Conservation (phyloP, 1,140 invertebrate genomes). For the Lepidurus couesii region DNA sequence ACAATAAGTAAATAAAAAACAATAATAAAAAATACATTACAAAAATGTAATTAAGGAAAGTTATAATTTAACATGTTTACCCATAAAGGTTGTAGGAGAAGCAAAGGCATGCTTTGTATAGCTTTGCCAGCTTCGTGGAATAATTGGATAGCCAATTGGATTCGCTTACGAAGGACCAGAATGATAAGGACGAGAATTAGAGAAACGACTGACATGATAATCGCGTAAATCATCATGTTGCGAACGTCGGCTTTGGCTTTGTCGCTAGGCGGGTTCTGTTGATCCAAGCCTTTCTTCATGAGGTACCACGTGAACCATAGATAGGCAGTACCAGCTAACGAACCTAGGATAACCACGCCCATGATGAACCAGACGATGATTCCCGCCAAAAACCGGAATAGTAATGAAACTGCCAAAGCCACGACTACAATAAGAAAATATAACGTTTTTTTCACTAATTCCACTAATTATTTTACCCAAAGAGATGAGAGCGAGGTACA, state of each 20-base stretch:
- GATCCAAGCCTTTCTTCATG: slow-evolving; percentile 40
- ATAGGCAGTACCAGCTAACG: slow-evolving; percentile 54
- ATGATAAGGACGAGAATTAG: slow-evolving; percentile 59
- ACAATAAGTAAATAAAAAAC: slow-evolving; percentile 20
- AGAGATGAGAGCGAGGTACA: slow-evolving; percentile 56
- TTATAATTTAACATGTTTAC: slow-evolving; percentile 46
- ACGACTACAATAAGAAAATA: slow-evolving; percentile 48
- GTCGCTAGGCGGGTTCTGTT: slow-evolving; percentile 42
- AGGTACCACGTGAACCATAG: slow-evolving; percentile 56
- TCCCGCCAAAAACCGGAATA: slow-evolving; percentile 57
- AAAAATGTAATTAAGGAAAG: not conserved
- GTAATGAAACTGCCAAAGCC: slow-evolving; percentile 54
- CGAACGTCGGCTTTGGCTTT: slow-evolving; percentile 40
- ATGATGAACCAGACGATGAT: slow-evolving; percentile 64
- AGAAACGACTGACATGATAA: slow-evolving; percentile 51
- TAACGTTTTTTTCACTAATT: slow-evolving; percentile 27
- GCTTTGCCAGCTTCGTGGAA: slow-evolving; percentile 72
- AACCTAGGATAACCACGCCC: slow-evolving; percentile 52
- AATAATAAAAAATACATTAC: slow-evolving; percentile 26
- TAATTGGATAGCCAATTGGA: slow-evolving; percentile 60
- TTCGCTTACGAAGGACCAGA: slow-evolving; percentile 64
- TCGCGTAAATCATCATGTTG: slow-evolving; percentile 42
- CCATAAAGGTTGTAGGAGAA: slow-evolving; percentile 68
- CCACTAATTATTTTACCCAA: slow-evolving; percentile 49
- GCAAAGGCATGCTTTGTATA: slow-evolving; percentile 59